Conservation (phyloP, 2,888 invertebrate genomes). For the Timema podura region DNA sequence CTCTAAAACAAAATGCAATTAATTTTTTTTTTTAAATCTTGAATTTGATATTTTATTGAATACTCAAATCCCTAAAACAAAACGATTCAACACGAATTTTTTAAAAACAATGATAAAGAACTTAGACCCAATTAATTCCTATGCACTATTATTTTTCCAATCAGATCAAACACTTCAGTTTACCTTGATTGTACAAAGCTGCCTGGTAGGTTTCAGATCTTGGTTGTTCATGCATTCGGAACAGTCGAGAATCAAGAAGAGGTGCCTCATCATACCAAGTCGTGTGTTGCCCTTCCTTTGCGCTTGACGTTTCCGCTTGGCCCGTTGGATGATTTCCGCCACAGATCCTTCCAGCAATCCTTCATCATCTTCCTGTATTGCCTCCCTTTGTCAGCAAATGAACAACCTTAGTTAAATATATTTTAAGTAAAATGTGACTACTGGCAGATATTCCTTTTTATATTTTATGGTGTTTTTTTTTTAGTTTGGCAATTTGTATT, state of each 20-base stretch:
- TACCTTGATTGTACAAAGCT: slow-evolving; percentile 84
- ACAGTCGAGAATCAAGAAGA: slow-evolving; percentile 87
- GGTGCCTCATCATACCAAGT: slow-evolving; percentile 97
- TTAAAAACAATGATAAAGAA: too few relatives aligned
- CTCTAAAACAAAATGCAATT: too few relatives aligned
- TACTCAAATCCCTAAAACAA: too few relatives aligned
- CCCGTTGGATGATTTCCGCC: slow-evolving; percentile 86
- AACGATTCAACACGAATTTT: too few relatives aligned
- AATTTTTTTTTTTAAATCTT: too few relatives aligned
- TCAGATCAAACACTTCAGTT: neutral
- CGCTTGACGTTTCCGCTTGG: slow-evolving; percentile 72
- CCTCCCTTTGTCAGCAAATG: slow-evolving; percentile 65
- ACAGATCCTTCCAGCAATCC: slow-evolving; percentile 88
- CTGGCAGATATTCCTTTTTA: neutral
- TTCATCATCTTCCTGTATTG: slow-evolving; percentile 92
- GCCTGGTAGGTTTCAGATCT: slow-evolving; percentile 90
- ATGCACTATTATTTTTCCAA: too few relatives aligned
- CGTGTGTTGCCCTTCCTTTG: slow-evolving; percentile 73
- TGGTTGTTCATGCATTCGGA: slow-evolving; percentile 93
- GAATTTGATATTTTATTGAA: too few relatives aligned
- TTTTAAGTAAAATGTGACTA: neutral
- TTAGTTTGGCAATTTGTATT: too few relatives aligned
- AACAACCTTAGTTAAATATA: slow-evolving; percentile 11
- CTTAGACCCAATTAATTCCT: too few relatives aligned
- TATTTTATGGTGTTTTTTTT: neutral